These are phyloP conservation scores for Parasteatoda tepidariorum DNA, from an alignment of 1,140 invertebrate species.

Conservation along the genomic window DNA sequence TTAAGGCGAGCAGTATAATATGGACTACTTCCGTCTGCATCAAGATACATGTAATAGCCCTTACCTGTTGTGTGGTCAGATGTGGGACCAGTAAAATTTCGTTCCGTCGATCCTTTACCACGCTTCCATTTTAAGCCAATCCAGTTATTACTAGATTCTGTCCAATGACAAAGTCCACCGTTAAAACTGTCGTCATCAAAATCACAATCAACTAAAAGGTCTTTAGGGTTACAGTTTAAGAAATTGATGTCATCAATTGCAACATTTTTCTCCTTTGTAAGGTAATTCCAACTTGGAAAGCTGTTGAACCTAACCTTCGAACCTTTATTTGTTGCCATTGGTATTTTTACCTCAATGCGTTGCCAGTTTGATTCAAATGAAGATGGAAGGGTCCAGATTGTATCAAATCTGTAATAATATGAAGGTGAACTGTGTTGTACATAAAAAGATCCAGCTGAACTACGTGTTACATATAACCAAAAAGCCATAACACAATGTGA, in stretches of 20 bases:
- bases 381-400: not conserved
- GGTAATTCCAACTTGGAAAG: not conserved
- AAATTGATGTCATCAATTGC: constrained; percentile 59
- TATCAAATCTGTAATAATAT: not conserved
- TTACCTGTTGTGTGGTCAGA: constrained; percentile 62
- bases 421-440: not conserved
- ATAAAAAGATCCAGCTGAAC: constrained; percentile 16
- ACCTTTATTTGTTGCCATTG: not conserved
- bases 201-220: constrained; percentile 55
- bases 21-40: not conserved
- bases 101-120: constrained; percentile 15
- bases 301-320: constrained; percentile 4
- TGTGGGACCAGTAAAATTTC: constrained; percentile 56
- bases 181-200: constrained; percentile 59
- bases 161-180: constrained; percentile 52
- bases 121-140: constrained; percentile 46
- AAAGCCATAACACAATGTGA: constrained; percentile 58
- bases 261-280: not conserved
- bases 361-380: constrained; percentile 1
- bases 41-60: constrained; percentile 63
- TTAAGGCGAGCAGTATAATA: constrained; percentile 9
- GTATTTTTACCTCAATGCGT: constrained; percentile 18
- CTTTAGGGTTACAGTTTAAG: constrained; percentile 61
- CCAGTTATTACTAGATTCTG: not conserved
- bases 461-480: constrained; percentile 21